phyloP scores from a whole-genome alignment of 2,888 invertebrate genomes.

The Orthonevra nobilis region DNA sequence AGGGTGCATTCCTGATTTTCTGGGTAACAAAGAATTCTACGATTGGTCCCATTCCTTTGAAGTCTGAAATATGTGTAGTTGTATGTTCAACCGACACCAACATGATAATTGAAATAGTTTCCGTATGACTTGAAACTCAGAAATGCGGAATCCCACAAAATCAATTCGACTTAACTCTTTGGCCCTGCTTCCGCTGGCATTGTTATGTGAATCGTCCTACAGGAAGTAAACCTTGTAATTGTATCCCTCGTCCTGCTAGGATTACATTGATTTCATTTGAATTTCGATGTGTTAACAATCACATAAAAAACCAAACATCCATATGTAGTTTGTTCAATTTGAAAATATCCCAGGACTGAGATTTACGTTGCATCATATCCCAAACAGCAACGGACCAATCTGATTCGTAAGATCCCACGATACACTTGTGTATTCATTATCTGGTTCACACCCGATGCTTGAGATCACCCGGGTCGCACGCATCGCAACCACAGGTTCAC shows the following conservation, averaged over 20 bases:
- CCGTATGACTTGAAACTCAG: slow-evolving; percentile 1
- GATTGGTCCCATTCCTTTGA: slow-evolving; percentile 1
- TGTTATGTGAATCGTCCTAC: slow-evolving; percentile 12
- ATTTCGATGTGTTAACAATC: slow-evolving; percentile 20
- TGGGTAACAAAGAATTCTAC: no score
- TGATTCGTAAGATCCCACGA: slow-evolving; percentile 48
- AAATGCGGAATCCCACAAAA: slow-evolving; percentile 24
- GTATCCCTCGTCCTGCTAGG: slow-evolving; percentile 31
- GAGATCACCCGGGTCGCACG: slow-evolving; percentile 67
- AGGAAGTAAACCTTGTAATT: slow-evolving; percentile 42
- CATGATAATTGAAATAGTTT: slow-evolving; percentile 24
- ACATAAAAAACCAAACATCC: neutral
- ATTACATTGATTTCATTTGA: slow-evolving; percentile 39
- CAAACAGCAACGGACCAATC: no score
- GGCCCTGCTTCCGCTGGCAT: slow-evolving; percentile 34
- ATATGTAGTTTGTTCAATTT: neutral
- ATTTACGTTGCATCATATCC: no score
- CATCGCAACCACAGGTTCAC: slow-evolving; percentile 66
- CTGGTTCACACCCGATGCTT: slow-evolving; percentile 60
- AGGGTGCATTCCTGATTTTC: no score
- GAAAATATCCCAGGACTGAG: slow-evolving; percentile 3
- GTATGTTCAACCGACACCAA: slow-evolving; percentile 10
- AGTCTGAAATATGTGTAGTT: neutral
- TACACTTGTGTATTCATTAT: slow-evolving; percentile 41
- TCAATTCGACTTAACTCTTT: slow-evolving; percentile 20